Evolutionary conservation across 2,888 invertebrate genomes (phyloP), one percentile per base, ranked within the genome.

Genomic region (Dexiosoma caninum): DNA sequence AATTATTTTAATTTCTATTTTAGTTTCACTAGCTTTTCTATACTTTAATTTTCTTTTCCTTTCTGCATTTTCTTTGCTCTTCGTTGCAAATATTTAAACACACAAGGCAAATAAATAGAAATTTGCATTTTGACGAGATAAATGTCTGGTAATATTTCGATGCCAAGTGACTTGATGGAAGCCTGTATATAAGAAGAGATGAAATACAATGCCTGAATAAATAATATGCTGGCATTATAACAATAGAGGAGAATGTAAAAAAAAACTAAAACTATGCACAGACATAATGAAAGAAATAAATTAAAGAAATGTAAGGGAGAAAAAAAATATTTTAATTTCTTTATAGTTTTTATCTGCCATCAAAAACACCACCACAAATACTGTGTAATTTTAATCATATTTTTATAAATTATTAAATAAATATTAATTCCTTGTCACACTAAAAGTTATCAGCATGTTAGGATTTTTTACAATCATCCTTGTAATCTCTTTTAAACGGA

Each of bases 51-150:
- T 19, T 12, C 14, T 19, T 37, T 42, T 23, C 21, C 3, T 27
- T 27, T 6, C 4, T 12, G 30, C 0, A n/a, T 42, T 10, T 14
- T 42, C 10, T 27, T 42, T 51, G 10, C 42, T 2, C 5, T 67
- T 46, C 32, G 19, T 7, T 77, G 44, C 14, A 49, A 46, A 42
- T 53, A 49, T 42, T 49, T 10, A 35, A 70, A 21, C 59, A 37
- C 32, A 30, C 37, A 21, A 46, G 23, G 49, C 64, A 62, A 49
- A 49, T 64, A 40, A 59, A 77, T 70, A 53, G 46, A 77, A 78
- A 83, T 84, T 82, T 81, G 72, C 82, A 83, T 82, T 81, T 81
- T 79, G 78, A 81, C 76, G 83, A 83, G 81, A 84, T 82, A 78
- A 77, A 84, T 83, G 84, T 78, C 74, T 57, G 77, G 74, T 74